Percentiles rank a stretch among this genome's conserved stretches.
These are phyloP conservation scores for Cygnus atratus DNA, from an alignment of 2,113 vertebrate genomes.

Conservation along the genomic window DNA sequence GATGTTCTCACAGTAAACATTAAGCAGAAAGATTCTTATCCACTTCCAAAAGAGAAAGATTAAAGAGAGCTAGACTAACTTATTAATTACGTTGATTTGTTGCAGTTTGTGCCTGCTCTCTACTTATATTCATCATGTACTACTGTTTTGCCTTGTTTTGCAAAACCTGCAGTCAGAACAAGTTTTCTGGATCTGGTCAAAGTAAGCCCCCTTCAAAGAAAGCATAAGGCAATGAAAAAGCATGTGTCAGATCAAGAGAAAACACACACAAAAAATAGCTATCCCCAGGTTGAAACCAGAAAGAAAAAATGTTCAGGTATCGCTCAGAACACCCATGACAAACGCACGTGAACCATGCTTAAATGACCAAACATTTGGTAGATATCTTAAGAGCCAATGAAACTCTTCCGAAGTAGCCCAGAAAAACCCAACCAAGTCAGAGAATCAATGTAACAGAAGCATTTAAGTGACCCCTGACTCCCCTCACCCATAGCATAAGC, in stretches of 20 bases:
- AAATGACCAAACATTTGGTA: neutral
- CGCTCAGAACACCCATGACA: neutral
- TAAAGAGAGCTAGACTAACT: neutral
- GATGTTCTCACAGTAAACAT: neutral
- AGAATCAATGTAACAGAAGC: neutral
- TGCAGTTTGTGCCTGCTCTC: neutral
- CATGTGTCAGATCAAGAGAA: neutral
- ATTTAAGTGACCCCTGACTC: neutral
- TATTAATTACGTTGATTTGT: neutral
- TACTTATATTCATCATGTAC: neutral
- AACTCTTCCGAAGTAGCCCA: slow-evolving; percentile 11
- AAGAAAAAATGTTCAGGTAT: neutral
- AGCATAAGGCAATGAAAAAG: neutral
- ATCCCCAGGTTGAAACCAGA: neutral
- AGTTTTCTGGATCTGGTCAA: neutral
- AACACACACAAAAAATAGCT: neutral
- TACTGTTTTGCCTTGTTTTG: neutral
- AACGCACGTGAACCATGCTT: neutral
- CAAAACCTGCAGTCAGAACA: neutral
- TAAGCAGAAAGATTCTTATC: neutral
- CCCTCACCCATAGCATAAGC: neutral
- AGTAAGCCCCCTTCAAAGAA: slow-evolving; percentile 3
- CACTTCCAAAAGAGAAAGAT: neutral
- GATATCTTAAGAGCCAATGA: neutral
- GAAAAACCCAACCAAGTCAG: neutral